Base-by-base conservation (phyloP, 2,113 vertebrate species). In the Carassius carassius region DNA sequence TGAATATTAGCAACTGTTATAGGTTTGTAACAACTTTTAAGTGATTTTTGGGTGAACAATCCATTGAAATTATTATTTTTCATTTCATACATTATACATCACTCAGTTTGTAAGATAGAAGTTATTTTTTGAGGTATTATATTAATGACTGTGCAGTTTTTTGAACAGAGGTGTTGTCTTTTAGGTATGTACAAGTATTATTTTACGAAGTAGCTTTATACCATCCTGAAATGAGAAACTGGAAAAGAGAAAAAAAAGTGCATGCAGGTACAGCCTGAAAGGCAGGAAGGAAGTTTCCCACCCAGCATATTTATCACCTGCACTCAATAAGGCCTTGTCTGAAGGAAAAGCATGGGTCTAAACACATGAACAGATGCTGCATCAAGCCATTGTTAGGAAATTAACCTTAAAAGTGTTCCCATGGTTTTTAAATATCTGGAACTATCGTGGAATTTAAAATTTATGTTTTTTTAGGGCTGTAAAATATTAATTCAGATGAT, bases 261-360 rank as follows among this genome's bases (percentile, higher is more conserved):
- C 21, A 25, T 32, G 74, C 86, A 81, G 35, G 78, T 49, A 29
- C n/a, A 65, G 9, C 58, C 37, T 80, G 75, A 80, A 67, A 77
- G 84, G 79, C 83, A 70, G 86, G 73, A 78, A 81, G 58, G 82
- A 85, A 65, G 75, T 79, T 73, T 56, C 73, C 25, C 51, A 54
- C 25, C 72, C n/a, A 29, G 81, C 60, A 77, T 41, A 85, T 85
- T 84, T 25, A 82, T 84, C 88, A 92, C 88, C 90, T 91, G 88
- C 88, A 84, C 84, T 90, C 86, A 90, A 89, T 92, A 88, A 87
- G 86, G 37, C 83, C 44, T 81, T 85, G 84, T 89, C 9, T 79
- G 19, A 78, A 60, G 54, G 29, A 78, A 60, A 41, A 37, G 23
- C 47, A 54, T 32, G 23, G 85, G 88, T 89, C 72, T 86, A 65